Conservation (phyloP, 2,113 vertebrate species). For the Acinonyx jubatus region DNA sequence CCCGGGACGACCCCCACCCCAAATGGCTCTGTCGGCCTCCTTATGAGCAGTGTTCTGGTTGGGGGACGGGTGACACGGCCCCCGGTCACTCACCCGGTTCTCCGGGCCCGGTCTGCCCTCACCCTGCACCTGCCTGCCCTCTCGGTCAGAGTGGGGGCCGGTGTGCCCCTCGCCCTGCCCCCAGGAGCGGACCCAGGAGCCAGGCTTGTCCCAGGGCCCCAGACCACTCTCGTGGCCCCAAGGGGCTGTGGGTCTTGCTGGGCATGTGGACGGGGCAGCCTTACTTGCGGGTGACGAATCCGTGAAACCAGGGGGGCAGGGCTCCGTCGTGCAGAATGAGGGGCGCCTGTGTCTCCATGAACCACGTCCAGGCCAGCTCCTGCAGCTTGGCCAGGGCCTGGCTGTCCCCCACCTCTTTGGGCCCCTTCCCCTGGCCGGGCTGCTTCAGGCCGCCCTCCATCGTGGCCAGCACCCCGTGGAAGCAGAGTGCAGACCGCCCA, state of each 20-base stretch:
- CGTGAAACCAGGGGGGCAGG: slow-evolving; percentile 91
- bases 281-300: slow-evolving; percentile 91
- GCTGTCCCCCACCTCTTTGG: not conserved
- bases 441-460: slow-evolving; percentile 82
- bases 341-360: slow-evolving; percentile 88
- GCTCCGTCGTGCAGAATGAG: slow-evolving; percentile 85
- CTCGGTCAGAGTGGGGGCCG: no score
- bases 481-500: fast-evolving
- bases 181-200: not conserved
- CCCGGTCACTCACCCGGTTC: no score
- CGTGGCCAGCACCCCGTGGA: not conserved
- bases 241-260: not conserved
- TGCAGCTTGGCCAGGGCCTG: slow-evolving; percentile 76
- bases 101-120: no score
- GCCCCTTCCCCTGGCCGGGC: not conserved
- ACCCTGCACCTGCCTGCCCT: no score
- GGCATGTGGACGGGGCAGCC: not conserved
- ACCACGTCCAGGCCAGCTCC: slow-evolving; percentile 87
- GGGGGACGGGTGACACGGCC: no score
- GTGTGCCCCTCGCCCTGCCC: not conserved
- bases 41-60: not conserved
- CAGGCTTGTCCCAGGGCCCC: not conserved
- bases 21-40: not conserved
- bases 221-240: fast-evolving
- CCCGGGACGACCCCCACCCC: not conserved